A percentile compares a stretch with the other conserved stretches of the same genome.
These are phyloP conservation scores for Cossypha caffra DNA, from an alignment of 2,797 vertebrate species.

Conservation along the genomic window DNA sequence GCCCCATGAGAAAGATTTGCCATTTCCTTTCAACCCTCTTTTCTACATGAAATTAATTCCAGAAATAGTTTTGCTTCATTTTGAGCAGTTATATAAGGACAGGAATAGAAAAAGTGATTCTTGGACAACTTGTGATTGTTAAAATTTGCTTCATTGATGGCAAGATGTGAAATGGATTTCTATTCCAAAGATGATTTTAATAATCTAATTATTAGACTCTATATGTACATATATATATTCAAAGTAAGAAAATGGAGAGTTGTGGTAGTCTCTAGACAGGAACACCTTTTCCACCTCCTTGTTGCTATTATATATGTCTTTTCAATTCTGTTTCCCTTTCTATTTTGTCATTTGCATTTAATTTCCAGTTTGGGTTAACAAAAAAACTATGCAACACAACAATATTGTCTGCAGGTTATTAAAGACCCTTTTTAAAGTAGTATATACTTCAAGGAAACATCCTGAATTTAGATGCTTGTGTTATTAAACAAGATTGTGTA, in stretches of 20 bases:
- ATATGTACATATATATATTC: not conserved
- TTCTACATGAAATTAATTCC: not conserved
- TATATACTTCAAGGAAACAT: not conserved
- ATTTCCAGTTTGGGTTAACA: not conserved
- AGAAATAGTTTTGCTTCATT: not conserved
- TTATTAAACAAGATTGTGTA: not conserved
- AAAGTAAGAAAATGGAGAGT: not conserved
- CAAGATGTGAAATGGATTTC: not conserved
- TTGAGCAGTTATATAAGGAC: not conserved
- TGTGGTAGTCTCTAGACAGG: not conserved
- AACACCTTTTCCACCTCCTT: not conserved
- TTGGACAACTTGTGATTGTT: not conserved
- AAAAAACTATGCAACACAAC: not conserved
- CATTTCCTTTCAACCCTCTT: not conserved
- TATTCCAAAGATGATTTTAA: not conserved
- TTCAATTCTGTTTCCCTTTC: not conserved
- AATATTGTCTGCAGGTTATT: not conserved
- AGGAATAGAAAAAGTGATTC: not conserved
- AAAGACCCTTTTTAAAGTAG: not conserved
- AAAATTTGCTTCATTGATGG: not conserved
- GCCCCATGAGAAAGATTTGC: not conserved
- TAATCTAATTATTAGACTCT: not conserved
- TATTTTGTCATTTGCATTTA: not conserved
- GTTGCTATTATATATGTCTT: not conserved
- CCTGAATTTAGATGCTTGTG: not conserved